These are phyloP conservation scores for Strigamia crassipes DNA, from an alignment of 2,888 invertebrate species.

Conservation along the genomic window DNA sequence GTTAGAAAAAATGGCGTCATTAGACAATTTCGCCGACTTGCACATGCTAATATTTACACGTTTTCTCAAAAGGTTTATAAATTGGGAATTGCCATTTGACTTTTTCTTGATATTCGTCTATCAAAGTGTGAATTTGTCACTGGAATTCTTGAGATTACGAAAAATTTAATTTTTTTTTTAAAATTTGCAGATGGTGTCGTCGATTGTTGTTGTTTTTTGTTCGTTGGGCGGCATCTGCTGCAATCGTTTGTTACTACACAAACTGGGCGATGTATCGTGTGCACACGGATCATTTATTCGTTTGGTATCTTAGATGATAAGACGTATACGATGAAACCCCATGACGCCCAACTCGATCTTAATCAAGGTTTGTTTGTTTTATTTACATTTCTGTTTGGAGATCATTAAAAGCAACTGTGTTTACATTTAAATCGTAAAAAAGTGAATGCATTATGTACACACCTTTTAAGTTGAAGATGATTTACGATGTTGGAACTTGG, in stretches of 20 bases:
- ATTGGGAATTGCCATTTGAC: too few relatives aligned
- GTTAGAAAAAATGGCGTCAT: too few relatives aligned
- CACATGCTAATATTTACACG: too few relatives aligned
- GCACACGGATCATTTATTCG: constrained; percentile 46
- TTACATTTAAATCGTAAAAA: background rate
- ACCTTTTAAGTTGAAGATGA: too few relatives aligned
- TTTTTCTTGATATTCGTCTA: too few relatives aligned
- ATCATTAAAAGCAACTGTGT: too few relatives aligned
- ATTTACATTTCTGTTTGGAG: background rate
- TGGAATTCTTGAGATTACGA: too few relatives aligned
- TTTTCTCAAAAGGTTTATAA: too few relatives aligned
- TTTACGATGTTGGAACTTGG: too few relatives aligned
- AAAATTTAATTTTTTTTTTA: background rate
- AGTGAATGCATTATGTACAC: too few relatives aligned
- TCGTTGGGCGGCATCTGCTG: background rate
- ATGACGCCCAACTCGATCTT: constrained; percentile 23
- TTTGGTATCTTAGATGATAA: constrained; percentile 33
- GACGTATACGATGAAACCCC: constrained; percentile 1
- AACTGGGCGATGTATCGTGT: constrained; percentile 44
- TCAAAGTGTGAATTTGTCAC: background rate
- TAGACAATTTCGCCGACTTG: too few relatives aligned
- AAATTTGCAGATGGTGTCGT: background rate
- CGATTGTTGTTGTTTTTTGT: background rate
- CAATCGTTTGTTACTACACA: constrained; percentile 44
- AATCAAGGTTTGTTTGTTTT: constrained; percentile 6